Evolutionary conservation across 2,797 vertebrate genomes (phyloP).

Genomic region (Clamator glandarius): DNA sequence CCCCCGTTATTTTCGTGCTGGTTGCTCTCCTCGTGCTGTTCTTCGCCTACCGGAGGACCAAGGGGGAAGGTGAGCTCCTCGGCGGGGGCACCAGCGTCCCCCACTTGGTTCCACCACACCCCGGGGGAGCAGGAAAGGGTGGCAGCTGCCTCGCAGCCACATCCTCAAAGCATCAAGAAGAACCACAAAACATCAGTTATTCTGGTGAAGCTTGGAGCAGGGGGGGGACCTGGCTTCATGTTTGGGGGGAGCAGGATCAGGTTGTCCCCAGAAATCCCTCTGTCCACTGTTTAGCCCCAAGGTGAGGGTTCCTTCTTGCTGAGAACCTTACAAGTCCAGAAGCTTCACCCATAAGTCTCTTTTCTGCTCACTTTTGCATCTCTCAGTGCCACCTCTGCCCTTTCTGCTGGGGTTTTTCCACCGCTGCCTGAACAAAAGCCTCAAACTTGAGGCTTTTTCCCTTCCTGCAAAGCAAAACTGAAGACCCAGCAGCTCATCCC

Average conservation of each 20-base stretch:
- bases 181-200: accelerated
- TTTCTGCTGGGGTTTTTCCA: not conserved
- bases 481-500: too few relatives aligned
- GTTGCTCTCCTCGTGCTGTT: conserved; percentile 12
- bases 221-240: accelerated
- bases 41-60: not conserved
- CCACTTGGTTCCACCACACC: accelerated
- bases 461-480: not conserved
- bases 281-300: accelerated
- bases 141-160: not conserved
- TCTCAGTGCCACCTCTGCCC: not conserved
- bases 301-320: not conserved
- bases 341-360: not conserved
- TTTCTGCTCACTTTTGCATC: accelerated
- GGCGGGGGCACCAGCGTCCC: accelerated
- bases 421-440: not conserved
- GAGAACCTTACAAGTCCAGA: not conserved
- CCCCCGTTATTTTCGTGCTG: not conserved
- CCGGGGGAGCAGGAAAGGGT: not conserved
- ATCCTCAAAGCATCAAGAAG: not conserved
- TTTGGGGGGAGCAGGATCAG: not conserved
- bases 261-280: too few relatives aligned
- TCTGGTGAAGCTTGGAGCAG: accelerated
- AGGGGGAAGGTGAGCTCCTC: not conserved
- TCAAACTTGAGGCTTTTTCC: accelerated